Evolutionary conservation across 1,140 invertebrate species (phyloP), one percentile per base, ranked within the genome.

Genomic region (Pentalonia nigronervosa): DNA sequence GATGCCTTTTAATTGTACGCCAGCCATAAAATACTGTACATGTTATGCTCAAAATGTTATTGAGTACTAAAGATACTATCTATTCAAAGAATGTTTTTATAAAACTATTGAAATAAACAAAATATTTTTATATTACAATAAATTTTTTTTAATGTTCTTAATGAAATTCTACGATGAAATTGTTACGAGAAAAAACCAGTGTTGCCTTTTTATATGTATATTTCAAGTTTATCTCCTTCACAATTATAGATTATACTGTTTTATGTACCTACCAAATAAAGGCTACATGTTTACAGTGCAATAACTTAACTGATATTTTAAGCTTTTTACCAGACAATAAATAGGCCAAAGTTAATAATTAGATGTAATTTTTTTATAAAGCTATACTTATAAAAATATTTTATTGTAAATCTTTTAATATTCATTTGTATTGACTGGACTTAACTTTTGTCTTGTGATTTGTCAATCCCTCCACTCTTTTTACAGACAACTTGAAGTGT

Each of bases 271-370:
- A 34, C 23, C 36, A 2, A 81, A 25, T 81, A 36, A 50, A 91
- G 36, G 90, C 20, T 81, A 81, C 45, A 30, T 90, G 25, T 67
- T 67, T n/a, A 50, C 17, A 91, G 76, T 6, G 56, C 90, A 91
- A 76, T 91, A 91, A 91, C 41, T 67, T 47, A 83, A 91, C 47
- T 56, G 34, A 41, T 84, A 84, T 83, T 93, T 86, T 83, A 86
- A 56, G 81, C 81, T 93, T 86, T 91, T 92, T 92, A 92, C 91
- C 76, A 93, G 91, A 93, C 81, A 93, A 93, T 86, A 53, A 76
- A 93, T 93, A 50, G 76, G 91, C 91, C 76, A 93, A 93, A 93
- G 76, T 93, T 81, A 92, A 76, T 76, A 20, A 34, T 50, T 92
- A 81, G 23, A 92, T 83, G 34, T 92, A 92, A 83, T 92, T 92